Percentiles rank a stretch among this genome's conserved stretches.
These are phyloP conservation scores for Rotaria magnacalcarata DNA, from an alignment of 2,888 invertebrate species.

Conservation along the genomic window DNA sequence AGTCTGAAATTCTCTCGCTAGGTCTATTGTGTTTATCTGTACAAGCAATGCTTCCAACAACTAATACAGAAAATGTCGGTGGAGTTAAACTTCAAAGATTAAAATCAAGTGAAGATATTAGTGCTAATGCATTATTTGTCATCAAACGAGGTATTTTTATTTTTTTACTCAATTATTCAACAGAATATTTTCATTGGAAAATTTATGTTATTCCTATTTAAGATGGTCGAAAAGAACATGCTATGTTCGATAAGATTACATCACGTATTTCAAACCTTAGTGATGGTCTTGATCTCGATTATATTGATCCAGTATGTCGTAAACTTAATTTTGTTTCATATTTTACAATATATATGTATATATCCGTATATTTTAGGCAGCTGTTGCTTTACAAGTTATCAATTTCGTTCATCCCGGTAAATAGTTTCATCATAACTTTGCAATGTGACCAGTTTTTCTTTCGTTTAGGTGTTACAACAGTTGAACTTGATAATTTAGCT, in stretches of 20 bases:
- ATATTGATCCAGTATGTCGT: conserved; percentile 81
- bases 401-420: conserved; percentile 65
- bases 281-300: conserved; percentile 89
- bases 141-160: neutral
- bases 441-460: conserved; percentile 56
- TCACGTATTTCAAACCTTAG: conserved; percentile 88
- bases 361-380: conserved; percentile 52
- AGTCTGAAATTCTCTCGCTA: neutral
- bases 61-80: neutral
- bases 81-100: neutral
- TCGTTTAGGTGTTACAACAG: conserved; percentile 90
- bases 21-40: neutral
- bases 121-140: neutral
- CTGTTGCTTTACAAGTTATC: conserved; percentile 72
- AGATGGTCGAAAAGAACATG: conserved; percentile 84
- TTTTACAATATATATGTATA: conserved; percentile 3
- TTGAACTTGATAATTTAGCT: conserved; percentile 91
- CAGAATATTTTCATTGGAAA: too few species aligned
- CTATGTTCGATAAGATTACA: conserved; percentile 96
- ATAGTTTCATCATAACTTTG: neutral
- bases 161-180: neutral
- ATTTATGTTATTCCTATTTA: conserved; percentile 34
- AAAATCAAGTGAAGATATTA: neutral
- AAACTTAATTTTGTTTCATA: neutral
- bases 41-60: neutral